Percentiles rank a stretch among this genome's conserved stretches.
Conservation (phyloP, 2,113 vertebrate genomes). For the Opisthocomus hoazin region DNA sequence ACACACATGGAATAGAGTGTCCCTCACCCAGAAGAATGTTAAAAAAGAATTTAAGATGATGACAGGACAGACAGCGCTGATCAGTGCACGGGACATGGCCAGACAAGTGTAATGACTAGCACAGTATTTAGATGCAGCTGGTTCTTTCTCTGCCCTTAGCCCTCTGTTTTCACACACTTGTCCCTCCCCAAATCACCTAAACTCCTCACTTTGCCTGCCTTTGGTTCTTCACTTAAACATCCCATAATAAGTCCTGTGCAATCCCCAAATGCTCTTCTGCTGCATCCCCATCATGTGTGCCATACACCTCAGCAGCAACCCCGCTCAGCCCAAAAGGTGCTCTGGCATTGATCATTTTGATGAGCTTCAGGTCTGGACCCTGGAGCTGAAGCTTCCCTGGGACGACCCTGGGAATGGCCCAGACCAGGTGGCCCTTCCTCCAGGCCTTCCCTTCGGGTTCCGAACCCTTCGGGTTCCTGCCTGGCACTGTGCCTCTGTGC, state of each 20-base stretch:
- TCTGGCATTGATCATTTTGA: background rate
- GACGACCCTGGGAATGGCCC: background rate
- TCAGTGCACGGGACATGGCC: background rate
- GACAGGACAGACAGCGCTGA: background rate
- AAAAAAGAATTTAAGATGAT: background rate
- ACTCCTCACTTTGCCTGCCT: background rate
- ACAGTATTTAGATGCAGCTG: background rate
- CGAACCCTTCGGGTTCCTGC: background rate
- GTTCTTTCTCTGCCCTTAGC: background rate
- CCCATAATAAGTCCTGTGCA: background rate
- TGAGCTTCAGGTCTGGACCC: background rate
- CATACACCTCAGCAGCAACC: background rate
- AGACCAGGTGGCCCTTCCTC: rapidly evolving
- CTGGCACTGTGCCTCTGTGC: background rate
- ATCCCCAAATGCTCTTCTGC: background rate
- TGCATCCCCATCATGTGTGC: background rate
- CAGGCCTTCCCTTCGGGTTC: too few relatives aligned
- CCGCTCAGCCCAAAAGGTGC: background rate
- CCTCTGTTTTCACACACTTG: background rate
- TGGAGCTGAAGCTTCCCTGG: background rate
- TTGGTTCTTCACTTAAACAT: background rate
- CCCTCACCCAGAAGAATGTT: background rate
- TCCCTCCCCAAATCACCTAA: background rate
- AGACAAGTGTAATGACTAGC: background rate
- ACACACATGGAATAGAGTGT: background rate